Base-by-base conservation (phyloP, 1,140 invertebrate species). In the Bombus huntii region DNA sequence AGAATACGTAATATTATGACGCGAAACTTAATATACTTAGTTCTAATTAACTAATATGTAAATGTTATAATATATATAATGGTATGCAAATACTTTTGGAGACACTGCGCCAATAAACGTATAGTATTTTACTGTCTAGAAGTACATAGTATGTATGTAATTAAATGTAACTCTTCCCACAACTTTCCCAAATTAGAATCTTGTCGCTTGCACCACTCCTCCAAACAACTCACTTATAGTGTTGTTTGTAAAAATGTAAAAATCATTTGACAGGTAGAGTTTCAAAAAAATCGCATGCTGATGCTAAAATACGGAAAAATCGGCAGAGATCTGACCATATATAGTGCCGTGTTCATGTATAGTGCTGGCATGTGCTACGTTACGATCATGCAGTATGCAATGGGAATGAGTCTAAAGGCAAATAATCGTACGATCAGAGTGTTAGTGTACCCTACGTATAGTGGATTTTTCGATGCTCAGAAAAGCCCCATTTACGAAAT, bases 251-350 rank as follows among this genome's bases (percentile, higher is more conserved):
- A 15, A 65, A 31, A 31, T 2, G 28, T 65, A n/a, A 31, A 15
- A 65, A 65, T 31, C 5, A 9, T 78, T 25, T 78, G n/a, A 53
- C 83, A 89, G 88, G 87, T 88, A n/a, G 59, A 75, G 15, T 37
- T 66, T 25, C 37, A 0, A 1, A 34, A 31, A 3, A 47, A 88
- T 9, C 79, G 81, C 0, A 53, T 72, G 22, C 0, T 71, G 15
- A 90, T 92, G 89, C 15, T 90, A 31, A 87, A 88, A 13, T 89
- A 91, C 13, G 89, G 85, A 0, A 85, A 68, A n/a, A 31, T 78
- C 6, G 84, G 84, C 15, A 85, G 90, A 47, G 87, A 78, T 68
- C 15, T 93, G 28, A 88, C 85, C 4, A 72, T 80, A 13, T 62
- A 87, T 13, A 74, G 86, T 73, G 72, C 71, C 12, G 13, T 77